phyloP scores from a whole-genome alignment of 64 coral and sea anemone species.

The Porites australiensis region DNA sequence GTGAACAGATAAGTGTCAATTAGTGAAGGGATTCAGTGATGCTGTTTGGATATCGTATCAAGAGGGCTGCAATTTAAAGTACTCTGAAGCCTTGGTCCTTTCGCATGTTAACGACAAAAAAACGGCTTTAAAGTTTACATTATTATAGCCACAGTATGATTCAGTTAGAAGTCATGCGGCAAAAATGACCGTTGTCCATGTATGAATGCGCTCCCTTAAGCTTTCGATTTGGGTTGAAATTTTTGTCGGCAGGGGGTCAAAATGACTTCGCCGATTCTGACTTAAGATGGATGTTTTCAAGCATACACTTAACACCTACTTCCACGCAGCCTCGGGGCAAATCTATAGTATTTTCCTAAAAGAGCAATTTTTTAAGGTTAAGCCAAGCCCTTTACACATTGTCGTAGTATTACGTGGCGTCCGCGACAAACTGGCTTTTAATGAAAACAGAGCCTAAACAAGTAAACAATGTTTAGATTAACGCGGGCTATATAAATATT shows the following conservation, averaged over 20 bases:
- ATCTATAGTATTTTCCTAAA: neutral
- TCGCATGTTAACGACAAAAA: neutral
- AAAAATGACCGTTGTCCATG: conserved; percentile 17
- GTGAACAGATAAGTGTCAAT: neutral
- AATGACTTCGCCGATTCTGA: neutral
- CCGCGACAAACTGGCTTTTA: neutral
- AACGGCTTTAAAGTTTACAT: neutral
- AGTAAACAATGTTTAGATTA: conserved; percentile 18
- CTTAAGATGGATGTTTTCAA: neutral
- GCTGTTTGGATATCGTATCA: neutral
- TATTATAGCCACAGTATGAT: neutral
- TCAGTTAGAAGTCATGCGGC: neutral
- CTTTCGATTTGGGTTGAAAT: neutral
- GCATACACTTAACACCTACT: neutral
- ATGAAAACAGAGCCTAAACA: neutral
- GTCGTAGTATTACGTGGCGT: neutral
- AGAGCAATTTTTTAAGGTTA: neutral
- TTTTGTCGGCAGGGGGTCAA: neutral
- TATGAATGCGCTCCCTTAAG: neutral
- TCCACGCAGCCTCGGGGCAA: neutral
- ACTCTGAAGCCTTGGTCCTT: neutral
- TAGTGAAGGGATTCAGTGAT: neutral
- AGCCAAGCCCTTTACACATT: neutral
- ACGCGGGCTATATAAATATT: neutral
- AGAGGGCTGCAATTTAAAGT: neutral